Percentiles rank a stretch among this genome's conserved stretches.
phyloP scores from a whole-genome alignment of 2,888 invertebrate genomes.

The Hirtodrosophila cameraria region DNA sequence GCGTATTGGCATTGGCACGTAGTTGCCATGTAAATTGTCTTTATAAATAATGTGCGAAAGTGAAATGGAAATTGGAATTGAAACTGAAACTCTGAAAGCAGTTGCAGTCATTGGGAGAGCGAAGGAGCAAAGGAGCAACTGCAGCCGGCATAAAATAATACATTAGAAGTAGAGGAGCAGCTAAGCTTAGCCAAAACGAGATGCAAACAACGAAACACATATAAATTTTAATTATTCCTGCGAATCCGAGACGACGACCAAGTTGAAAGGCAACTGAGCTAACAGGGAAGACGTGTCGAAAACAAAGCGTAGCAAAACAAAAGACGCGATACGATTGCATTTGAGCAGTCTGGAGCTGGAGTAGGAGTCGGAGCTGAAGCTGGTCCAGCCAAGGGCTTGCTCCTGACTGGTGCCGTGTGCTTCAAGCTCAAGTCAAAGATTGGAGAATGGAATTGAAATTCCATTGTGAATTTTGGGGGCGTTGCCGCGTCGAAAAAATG shows the following conservation, averaged over 20 bases:
- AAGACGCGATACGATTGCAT: slow-evolving; percentile 68
- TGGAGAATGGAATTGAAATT: slow-evolving; percentile 82
- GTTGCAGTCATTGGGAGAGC: background rate
- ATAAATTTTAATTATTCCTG: slow-evolving; percentile 80
- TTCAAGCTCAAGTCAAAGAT: slow-evolving; percentile 36
- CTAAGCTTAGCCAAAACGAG: slow-evolving; percentile 21
- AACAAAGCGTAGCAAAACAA: slow-evolving; percentile 50
- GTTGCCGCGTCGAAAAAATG: slow-evolving; percentile 82
- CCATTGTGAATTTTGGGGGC: slow-evolving; percentile 82
- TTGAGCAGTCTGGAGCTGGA: slow-evolving; percentile 35
- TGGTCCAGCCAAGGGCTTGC: background rate
- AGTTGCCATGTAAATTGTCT: slow-evolving; percentile 70
- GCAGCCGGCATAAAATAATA: slow-evolving; percentile 12
- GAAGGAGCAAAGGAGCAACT: slow-evolving; percentile 11
- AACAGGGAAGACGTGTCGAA: slow-evolving; percentile 12
- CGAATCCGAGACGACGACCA: slow-evolving; percentile 45
- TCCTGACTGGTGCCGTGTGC: background rate
- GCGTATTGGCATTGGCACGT: slow-evolving; percentile 37
- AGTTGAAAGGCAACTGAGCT: slow-evolving; percentile 18
- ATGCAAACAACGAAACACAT: slow-evolving; percentile 55
- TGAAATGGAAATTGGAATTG: slow-evolving; percentile 53
- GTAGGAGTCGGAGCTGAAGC: slow-evolving; percentile 4
- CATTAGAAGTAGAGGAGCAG: slow-evolving; percentile 43
- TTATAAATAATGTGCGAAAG: slow-evolving; percentile 69
- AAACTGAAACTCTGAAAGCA: background rate